These are phyloP conservation scores for Cephus cinctus DNA, from an alignment of 1,140 invertebrate genomes.

Conservation along the genomic window DNA sequence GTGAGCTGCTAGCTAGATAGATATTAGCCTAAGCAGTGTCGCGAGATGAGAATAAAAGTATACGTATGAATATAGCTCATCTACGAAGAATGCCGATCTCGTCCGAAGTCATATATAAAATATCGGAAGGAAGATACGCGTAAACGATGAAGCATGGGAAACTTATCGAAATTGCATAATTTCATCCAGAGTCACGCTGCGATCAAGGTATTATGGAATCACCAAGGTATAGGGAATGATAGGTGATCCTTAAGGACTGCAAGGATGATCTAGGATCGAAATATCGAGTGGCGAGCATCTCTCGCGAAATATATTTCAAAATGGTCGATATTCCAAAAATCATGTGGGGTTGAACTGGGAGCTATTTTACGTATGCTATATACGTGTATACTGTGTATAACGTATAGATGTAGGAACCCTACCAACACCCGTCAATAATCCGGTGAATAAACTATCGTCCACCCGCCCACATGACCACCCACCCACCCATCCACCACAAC, in stretches of 20 bases:
- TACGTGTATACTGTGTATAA: constrained; percentile 32
- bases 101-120: too few species aligned
- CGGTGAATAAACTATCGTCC: constrained; percentile 55
- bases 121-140: too few species aligned
- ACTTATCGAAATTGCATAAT: too few species aligned
- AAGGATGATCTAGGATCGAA: too few species aligned
- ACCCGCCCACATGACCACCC: constrained; percentile 42
- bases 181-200: too few species aligned
- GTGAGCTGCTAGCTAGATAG: background rate
- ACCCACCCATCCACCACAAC: constrained; percentile 33
- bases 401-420: constrained; percentile 21
- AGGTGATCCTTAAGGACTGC: too few species aligned
- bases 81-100: too few species aligned
- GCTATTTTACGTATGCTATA: constrained; percentile 50
- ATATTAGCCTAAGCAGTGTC: background rate
- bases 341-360: constrained; percentile 41
- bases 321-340: constrained; percentile 48
- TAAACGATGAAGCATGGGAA: too few species aligned
- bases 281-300: constrained; percentile 18
- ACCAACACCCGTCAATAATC: constrained; percentile 54
- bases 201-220: too few species aligned
- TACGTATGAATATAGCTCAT: too few species aligned
- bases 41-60: too few species aligned
- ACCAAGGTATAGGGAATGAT: too few species aligned
- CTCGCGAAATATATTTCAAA: constrained; percentile 37